Percentiles rank a stretch among this genome's conserved stretches.
Conservation (phyloP, 2,113 vertebrate species). For the Ranitomeya variabilis region DNA sequence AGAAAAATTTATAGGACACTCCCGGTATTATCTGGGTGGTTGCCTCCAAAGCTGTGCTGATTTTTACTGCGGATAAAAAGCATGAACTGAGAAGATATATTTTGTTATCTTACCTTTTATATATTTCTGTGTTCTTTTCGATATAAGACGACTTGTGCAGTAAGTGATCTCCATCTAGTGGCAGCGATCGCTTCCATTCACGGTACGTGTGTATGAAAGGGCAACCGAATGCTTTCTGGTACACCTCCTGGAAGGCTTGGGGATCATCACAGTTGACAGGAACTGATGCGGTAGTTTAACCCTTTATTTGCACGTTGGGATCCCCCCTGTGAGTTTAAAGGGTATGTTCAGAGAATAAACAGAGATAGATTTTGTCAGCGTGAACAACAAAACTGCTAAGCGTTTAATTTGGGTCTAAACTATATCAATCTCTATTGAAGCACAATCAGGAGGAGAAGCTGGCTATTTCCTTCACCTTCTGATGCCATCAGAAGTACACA, state of each 20-base stretch:
- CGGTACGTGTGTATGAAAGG: too few species aligned
- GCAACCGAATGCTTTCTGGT: background rate
- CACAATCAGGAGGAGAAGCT: too few species aligned
- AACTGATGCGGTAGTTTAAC: background rate
- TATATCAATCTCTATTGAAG: too few species aligned
- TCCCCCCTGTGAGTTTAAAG: too few species aligned
- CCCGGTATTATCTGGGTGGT: background rate
- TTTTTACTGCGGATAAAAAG: constrained; percentile 7
- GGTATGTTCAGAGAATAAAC: too few species aligned
- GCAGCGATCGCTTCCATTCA: constrained; percentile 40
- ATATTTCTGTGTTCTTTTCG: background rate
- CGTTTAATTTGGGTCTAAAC: too few species aligned
- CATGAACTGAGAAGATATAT: constrained; percentile 5
- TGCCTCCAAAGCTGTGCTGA: background rate
- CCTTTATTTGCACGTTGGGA: background rate
- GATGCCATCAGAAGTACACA: too few species aligned
- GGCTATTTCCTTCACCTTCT: too few species aligned
- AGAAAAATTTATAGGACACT: background rate
- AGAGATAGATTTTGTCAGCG: too few species aligned
- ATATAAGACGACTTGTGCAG: constrained; percentile 33
- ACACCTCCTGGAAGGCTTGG: background rate
- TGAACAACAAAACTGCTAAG: too few species aligned
- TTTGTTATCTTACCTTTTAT: background rate
- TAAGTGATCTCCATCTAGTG: constrained; percentile 75
- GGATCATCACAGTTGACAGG: too few species aligned